Base-by-base conservation (phyloP, 2,888 invertebrate genomes). In the Aphidoletes aphidimyza region DNA sequence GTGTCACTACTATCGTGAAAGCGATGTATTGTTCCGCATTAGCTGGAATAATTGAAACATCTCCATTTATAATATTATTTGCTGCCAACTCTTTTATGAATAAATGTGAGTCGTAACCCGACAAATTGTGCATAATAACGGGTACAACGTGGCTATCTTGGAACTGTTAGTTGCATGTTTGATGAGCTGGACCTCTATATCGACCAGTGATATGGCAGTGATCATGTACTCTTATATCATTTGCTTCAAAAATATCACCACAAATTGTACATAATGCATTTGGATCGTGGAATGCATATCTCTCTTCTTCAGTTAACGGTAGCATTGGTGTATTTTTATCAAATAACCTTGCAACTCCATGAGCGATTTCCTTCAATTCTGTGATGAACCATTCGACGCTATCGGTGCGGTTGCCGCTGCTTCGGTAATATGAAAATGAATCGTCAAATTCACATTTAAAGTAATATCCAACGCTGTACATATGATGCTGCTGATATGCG, bases 71-170 rank as follows among this genome's bases (percentile, higher is more conserved):
- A 54, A 54, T 54, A 30, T 30, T 30, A 69, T 22, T 30, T 69
- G 26, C 26, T 42, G 83, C 83, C n/a, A 83, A 83, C 11, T 26
- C 19, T 37, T 42, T 83, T 1, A 83, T 83, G 42, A 83, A 45
- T 22, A 83, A 83, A 30, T 45, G 83, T 22, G 83, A 37, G n/a
- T 83, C 83, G 30, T 83, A 83, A 6, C 83, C 83, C 3, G 83
- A 83, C 17, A 83, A 26, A 49, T 84, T 84, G 30, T 81, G 81
- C 81, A 81, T 81, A 37, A 81, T n/a, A n/a, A 81, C 30, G 2
- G 81, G 81, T 6, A 81, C 26, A 26, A n/a, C n/a, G 2, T 5
- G 69, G 6, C 9, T 69, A 9, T 34, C 34, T 69, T 69, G 14
- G n/a, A 9, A 69, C 5, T 69, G 3, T 34, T 34, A 69, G 34